Evolutionary conservation across 2,113 vertebrate genomes (phyloP).

Genomic region (Xiphophorus hellerii): DNA sequence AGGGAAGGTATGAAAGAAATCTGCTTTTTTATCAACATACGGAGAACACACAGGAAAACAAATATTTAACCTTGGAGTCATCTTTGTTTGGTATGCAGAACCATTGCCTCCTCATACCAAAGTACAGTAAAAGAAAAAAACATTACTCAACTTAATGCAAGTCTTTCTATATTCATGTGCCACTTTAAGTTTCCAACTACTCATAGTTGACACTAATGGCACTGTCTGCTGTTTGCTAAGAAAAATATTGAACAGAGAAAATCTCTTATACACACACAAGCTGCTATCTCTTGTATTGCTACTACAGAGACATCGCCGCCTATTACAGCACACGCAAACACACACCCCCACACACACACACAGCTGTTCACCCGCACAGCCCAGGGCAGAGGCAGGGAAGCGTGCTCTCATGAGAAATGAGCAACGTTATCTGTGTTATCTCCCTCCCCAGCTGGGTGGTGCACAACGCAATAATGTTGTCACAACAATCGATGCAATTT

Average conservation of each 20-base stretch:
- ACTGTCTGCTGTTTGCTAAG: slow-evolving; percentile 10
- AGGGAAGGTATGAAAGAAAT: slow-evolving; percentile 29
- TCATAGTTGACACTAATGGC: slow-evolving; percentile 13
- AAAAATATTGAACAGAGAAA: slow-evolving; percentile 31
- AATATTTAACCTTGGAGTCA: slow-evolving; percentile 61
- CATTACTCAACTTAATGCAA: slow-evolving; percentile 5
- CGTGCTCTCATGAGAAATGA: slow-evolving; percentile 61
- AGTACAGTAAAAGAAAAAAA: slow-evolving; percentile 15
- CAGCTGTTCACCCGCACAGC: slow-evolving; percentile 45
- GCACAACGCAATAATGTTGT: slow-evolving; percentile 54
- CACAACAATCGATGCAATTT: slow-evolving; percentile 50
- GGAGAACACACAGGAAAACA: slow-evolving; percentile 32
- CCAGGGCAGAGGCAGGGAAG: slow-evolving; percentile 28
- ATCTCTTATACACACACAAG: slow-evolving; percentile 22
- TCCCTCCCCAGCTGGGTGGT: slow-evolving; percentile 54
- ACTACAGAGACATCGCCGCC: slow-evolving; percentile 17
- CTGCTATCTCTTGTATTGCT: slow-evolving; percentile 34
- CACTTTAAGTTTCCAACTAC: slow-evolving; percentile 5
- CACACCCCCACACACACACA: neutral
- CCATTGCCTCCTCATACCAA: slow-evolving; percentile 31
- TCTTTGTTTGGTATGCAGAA: slow-evolving; percentile 42
- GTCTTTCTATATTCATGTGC: neutral
- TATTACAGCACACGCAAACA: slow-evolving; percentile 43
- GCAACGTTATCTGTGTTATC: slow-evolving; percentile 67
- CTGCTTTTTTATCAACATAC: slow-evolving; percentile 34